Percentiles rank a stretch among this genome's conserved stretches.
Conservation (phyloP, 2,888 invertebrate genomes). For the Andrena praecox region DNA sequence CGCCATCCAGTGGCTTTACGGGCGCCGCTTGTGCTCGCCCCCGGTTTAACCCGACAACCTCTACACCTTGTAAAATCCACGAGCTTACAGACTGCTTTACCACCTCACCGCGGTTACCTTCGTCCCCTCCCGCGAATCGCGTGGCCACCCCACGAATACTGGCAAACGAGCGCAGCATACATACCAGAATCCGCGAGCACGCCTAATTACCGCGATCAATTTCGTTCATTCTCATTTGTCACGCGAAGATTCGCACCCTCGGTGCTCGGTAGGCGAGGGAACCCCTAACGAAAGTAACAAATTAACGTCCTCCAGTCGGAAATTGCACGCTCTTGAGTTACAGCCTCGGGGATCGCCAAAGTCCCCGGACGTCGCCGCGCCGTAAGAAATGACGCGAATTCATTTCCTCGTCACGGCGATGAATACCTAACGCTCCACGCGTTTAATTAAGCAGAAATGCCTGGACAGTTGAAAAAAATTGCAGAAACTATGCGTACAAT, state of each 20-base stretch:
- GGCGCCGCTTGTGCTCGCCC: background rate
- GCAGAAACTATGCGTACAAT: background rate
- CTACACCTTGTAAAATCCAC: conserved; percentile 33
- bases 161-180: too few relatives aligned
- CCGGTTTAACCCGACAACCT: conserved; percentile 4
- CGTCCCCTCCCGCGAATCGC: background rate
- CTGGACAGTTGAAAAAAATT: background rate
- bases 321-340: conserved; percentile 17
- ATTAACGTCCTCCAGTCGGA: conserved; percentile 17
- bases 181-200: too few relatives aligned
- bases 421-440: background rate
- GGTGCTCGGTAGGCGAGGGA: too few relatives aligned
- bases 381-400: conserved; percentile 12
- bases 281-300: conserved; percentile 8
- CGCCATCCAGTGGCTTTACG: conserved; percentile 24
- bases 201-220: too few relatives aligned
- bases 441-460: conserved; percentile 14
- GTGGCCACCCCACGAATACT: too few relatives aligned
- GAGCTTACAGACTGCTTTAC: background rate
- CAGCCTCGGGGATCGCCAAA: background rate
- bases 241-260: too few relatives aligned
- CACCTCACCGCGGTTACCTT: background rate
- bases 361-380: conserved; percentile 1
- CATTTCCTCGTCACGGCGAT: conserved; percentile 5
- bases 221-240: too few relatives aligned